phyloP scores from a whole-genome alignment of 2,888 invertebrate species.

The Criorhina ranunculi region DNA sequence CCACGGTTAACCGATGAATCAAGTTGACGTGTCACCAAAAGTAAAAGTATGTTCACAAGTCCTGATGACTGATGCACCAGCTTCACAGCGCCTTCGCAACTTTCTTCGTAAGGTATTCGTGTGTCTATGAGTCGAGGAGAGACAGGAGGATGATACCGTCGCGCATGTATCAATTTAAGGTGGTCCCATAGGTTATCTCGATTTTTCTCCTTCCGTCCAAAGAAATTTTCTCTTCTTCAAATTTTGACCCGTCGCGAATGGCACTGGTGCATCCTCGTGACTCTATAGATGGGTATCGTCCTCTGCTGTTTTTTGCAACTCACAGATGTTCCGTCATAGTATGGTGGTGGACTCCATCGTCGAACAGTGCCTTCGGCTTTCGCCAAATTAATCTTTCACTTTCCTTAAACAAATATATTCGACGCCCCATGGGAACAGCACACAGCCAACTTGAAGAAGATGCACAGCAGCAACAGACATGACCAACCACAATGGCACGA shows the following conservation, averaged over 20 bases:
- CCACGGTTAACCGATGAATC: constrained; percentile 12
- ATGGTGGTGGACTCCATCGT: constrained; percentile 26
- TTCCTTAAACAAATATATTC: constrained; percentile 65
- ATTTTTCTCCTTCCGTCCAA: constrained; percentile 46
- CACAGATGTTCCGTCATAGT: constrained; percentile 33
- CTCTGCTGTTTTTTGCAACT: constrained; percentile 26
- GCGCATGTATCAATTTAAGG: constrained; percentile 68
- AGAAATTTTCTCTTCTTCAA: constrained; percentile 63
- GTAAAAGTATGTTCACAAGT: constrained; percentile 61
- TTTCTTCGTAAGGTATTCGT: constrained; percentile 50
- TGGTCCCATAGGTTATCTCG: constrained; percentile 68
- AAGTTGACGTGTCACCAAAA: constrained; percentile 31
- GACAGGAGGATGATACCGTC: constrained; percentile 31
- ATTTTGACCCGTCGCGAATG: constrained; percentile 59
- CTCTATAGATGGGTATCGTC: constrained; percentile 61
- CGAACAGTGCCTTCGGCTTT: constrained; percentile 55
- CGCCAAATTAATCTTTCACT: constrained; percentile 72
- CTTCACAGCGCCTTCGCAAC: constrained; percentile 54
- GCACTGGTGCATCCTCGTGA: constrained; percentile 73
- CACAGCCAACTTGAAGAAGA: constrained; percentile 47
- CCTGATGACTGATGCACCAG: constrained; percentile 67
- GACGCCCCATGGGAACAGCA: constrained; percentile 48
- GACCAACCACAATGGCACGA: constrained; percentile 60
- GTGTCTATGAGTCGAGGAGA: constrained; percentile 24
- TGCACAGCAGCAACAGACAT: constrained; percentile 33